Conservation (phyloP, 2,113 vertebrate species). For the Tauraco erythrolophus region DNA sequence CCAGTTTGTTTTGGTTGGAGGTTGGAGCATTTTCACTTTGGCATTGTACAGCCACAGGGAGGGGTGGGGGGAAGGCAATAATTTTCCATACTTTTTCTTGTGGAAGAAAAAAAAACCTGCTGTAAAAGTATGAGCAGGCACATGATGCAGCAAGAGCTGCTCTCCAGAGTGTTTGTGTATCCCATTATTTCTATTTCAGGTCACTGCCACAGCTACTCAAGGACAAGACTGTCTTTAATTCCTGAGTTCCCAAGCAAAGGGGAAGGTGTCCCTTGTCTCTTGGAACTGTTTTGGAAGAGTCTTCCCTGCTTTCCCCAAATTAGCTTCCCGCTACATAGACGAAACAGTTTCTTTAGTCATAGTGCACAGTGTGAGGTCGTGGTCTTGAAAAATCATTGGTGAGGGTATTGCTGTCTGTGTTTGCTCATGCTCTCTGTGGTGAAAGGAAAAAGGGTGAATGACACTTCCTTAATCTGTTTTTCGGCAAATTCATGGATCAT, state of each 20-base stretch:
- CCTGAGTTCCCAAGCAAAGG: background rate
- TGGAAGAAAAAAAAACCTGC: background rate
- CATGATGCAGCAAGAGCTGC: conserved; percentile 36
- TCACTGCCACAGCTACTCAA: conserved; percentile 52
- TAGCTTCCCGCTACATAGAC: background rate
- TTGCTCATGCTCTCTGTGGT: background rate
- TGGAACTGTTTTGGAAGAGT: background rate
- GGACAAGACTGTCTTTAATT: background rate
- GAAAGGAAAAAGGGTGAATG: background rate
- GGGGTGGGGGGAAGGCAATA: background rate
- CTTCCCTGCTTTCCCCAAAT: background rate
- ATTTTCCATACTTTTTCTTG: conserved; percentile 34
- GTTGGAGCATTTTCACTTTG: conserved; percentile 30
- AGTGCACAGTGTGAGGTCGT: background rate
- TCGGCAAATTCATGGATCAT: background rate
- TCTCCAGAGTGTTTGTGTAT: conserved; percentile 19
- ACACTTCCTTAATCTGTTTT: background rate
- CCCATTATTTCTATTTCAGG: conserved; percentile 53
- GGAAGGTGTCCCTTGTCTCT: background rate
- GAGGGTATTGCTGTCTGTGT: background rate
- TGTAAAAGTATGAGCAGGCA: conserved; percentile 27
- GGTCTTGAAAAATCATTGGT: background rate
- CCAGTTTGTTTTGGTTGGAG: background rate
- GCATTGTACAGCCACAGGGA: background rate
- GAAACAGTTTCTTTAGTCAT: background rate